phyloP scores from a whole-genome alignment of 2,888 invertebrate genomes.

The Frankliniella fusca region DNA sequence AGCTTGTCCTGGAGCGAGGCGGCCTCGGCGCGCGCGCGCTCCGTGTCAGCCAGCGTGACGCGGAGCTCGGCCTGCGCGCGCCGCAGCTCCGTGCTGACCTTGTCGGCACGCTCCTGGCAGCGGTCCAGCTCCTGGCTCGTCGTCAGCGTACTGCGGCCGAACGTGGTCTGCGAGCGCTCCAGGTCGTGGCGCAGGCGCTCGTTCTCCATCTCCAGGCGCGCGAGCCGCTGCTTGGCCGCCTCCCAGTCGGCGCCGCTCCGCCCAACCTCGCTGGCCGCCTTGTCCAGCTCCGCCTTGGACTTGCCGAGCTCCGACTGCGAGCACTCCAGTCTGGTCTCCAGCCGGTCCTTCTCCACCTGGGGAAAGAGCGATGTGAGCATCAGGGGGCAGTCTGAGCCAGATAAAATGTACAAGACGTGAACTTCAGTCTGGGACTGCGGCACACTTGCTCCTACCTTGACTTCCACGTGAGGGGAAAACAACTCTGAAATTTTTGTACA shows the following conservation, averaged over 20 bases:
- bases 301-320: constrained; percentile 91
- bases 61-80: constrained; percentile 84
- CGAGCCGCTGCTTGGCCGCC: constrained; percentile 74
- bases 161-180: constrained; percentile 77
- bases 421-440: too few species aligned
- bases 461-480: too few species aligned
- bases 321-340: constrained; percentile 86
- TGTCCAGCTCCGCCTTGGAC: constrained; percentile 89
- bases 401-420: too few species aligned
- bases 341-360: constrained; percentile 76
- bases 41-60: constrained; percentile 87
- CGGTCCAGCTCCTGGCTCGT: constrained; percentile 79
- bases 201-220: constrained; percentile 83
- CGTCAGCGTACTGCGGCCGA: constrained; percentile 74
- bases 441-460: too few species aligned
- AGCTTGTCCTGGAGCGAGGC: constrained; percentile 84
- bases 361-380: too few species aligned
- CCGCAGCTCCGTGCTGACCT: constrained; percentile 75
- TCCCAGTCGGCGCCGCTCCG: constrained; percentile 87
- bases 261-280: constrained; percentile 83
- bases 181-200: constrained; percentile 81
- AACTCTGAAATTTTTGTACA: too few species aligned
- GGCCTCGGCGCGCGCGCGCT: constrained; percentile 77
- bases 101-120: constrained; percentile 80
- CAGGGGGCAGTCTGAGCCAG: too few species aligned